These are phyloP conservation scores for Pristionchus japonicus DNA, from an alignment of 2,888 invertebrate genomes.

Conservation along the genomic window DNA sequence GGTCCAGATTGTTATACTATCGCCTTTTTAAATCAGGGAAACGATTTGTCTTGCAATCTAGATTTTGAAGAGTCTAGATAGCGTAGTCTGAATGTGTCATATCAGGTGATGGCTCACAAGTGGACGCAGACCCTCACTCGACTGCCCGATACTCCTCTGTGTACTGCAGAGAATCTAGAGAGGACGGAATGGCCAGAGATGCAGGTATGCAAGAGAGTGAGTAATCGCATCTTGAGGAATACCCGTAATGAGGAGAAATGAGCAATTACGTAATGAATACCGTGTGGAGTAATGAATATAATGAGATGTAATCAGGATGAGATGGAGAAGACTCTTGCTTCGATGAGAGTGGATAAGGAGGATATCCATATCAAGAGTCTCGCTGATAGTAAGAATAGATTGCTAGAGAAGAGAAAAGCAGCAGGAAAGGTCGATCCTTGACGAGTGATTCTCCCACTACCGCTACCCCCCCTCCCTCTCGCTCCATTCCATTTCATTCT, in stretches of 20 bases:
- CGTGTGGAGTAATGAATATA: not conserved
- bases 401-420: slow-evolving; percentile 79
- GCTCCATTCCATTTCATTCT: slow-evolving; percentile 28
- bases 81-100: no score
- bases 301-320: slow-evolving; percentile 82
- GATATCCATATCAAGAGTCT: slow-evolving; percentile 91
- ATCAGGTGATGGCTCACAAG: slow-evolving; percentile 75
- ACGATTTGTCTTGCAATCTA: no score
- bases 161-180: slow-evolving; percentile 89
- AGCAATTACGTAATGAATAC: not conserved
- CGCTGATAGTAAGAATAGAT: slow-evolving; percentile 91
- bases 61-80: no score
- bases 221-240: slow-evolving; percentile 14
- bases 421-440: not conserved
- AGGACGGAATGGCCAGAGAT: slow-evolving; percentile 96
- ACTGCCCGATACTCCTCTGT: slow-evolving; percentile 92
- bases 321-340: slow-evolving; percentile 96
- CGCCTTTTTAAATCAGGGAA: not conserved
- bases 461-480: not conserved
- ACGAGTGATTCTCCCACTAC: not conserved
- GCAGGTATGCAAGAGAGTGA: slow-evolving; percentile 78
- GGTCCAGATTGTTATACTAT: no score
- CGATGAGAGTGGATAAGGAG: slow-evolving; percentile 98
- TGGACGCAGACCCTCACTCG: slow-evolving; percentile 83
- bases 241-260: not conserved